Evolutionary conservation across 2,113 vertebrate species (phyloP).

Genomic region (Rhinopomastus cyanomelas): DNA sequence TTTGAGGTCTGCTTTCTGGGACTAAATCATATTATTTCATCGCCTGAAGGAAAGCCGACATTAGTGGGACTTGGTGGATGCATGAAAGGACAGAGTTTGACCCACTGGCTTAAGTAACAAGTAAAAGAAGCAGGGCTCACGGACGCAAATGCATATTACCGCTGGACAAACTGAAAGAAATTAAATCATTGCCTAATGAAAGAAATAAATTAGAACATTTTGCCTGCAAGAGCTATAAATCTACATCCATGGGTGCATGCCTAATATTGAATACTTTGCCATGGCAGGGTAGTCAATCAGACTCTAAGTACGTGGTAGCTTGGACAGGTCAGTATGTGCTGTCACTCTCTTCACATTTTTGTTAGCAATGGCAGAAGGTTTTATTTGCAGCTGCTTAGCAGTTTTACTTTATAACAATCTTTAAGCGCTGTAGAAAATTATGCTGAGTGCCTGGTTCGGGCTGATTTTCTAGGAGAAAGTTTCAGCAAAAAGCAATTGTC

Average conservation of each 20-base stretch:
- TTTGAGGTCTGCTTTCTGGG: slow-evolving; percentile 49
- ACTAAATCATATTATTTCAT: slow-evolving; percentile 54
- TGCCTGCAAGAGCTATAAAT: not conserved
- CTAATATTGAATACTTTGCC: not conserved
- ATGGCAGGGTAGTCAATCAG: not conserved
- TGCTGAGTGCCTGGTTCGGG: not conserved
- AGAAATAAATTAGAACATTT: not conserved
- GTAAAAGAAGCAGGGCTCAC: not conserved
- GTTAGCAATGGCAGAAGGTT: not conserved
- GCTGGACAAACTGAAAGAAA: not conserved
- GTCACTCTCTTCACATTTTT: not conserved
- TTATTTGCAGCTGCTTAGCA: not conserved
- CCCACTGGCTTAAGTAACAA: slow-evolving; percentile 26
- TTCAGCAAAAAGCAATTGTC: not conserved
- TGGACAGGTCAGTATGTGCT: not conserved
- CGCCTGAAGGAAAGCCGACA: slow-evolving; percentile 48
- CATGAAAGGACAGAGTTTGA: slow-evolving; percentile 38
- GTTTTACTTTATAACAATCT: not conserved
- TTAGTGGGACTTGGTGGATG: slow-evolving; percentile 18
- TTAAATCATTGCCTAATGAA: not conserved
- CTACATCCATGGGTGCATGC: not conserved
- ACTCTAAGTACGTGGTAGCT: not conserved
- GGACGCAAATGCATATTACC: not conserved
- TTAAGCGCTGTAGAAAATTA: not conserved
- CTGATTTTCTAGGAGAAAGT: slow-evolving; percentile 12